Evolutionary conservation across 2,888 invertebrate genomes (phyloP).

Genomic region (Mystacides longicornis): DNA sequence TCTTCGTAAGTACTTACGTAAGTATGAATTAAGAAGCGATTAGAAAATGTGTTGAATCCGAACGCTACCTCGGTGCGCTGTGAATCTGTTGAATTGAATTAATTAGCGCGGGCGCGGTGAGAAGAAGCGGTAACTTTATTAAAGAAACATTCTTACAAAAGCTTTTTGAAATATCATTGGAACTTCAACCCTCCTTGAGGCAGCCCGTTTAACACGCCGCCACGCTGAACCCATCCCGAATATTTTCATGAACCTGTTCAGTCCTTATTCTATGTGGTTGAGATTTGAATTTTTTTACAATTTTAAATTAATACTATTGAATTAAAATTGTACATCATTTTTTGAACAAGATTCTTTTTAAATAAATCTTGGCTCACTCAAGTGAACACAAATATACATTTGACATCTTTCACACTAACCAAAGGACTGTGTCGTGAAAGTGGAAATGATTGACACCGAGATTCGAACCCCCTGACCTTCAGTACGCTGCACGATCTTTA

Average conservation of each 20-base stretch:
- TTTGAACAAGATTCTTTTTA: no score
- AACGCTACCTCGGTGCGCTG: not conserved
- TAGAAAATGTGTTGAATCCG: not conserved
- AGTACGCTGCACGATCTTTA: no score
- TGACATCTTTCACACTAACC: no score
- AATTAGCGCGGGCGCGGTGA: not conserved
- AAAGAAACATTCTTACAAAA: slow-evolving; percentile 9
- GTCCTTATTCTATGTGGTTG: not conserved
- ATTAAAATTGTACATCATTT: no score
- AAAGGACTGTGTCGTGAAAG: no score
- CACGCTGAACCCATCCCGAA: not conserved
- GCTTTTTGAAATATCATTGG: slow-evolving; percentile 10
- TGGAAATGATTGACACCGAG: no score
- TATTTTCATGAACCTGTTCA: not conserved
- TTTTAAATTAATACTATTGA: no score
- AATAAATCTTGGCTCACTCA: no score
- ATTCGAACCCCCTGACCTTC: no score
- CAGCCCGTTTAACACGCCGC: not conserved
- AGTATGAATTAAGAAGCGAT: not conserved
- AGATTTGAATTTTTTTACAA: no score
- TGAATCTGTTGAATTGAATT: slow-evolving; percentile 8
- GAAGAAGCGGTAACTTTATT: slow-evolving; percentile 8
- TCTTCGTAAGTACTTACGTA: no score
- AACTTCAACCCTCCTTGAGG: slow-evolving; percentile 1
- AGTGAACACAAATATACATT: no score